Conservation (phyloP, 1,140 invertebrate genomes). For the Anoplolepis gracilipes region DNA sequence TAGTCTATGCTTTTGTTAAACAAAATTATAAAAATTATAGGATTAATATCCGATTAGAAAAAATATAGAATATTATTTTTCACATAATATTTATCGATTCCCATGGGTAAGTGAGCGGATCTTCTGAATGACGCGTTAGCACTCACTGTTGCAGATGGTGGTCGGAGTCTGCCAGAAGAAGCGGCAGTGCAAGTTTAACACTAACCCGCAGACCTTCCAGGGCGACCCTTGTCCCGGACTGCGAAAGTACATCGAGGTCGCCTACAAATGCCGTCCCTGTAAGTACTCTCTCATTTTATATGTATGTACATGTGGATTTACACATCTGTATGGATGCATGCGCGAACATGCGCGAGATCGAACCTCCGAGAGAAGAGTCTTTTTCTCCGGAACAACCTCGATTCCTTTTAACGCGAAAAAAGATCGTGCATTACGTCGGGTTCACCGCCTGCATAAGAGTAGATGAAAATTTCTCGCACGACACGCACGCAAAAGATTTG, state of each 20-base stretch:
- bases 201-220: slow-evolving; percentile 92
- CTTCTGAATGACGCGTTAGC: slow-evolving; percentile 89
- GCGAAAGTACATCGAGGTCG: slow-evolving; percentile 95
- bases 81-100: not conserved
- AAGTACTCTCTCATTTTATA: slow-evolving; percentile 86
- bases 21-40: too few species aligned
- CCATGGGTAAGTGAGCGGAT: slow-evolving; percentile 75
- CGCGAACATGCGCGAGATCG: slow-evolving; percentile 33
- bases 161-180: slow-evolving; percentile 97
- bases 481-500: slow-evolving; percentile 42
- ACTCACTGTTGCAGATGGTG: slow-evolving; percentile 96
- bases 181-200: slow-evolving; percentile 94
- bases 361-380: slow-evolving; percentile 33
- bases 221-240: slow-evolving; percentile 95
- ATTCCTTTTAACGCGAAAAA: slow-evolving; percentile 61
- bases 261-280: slow-evolving; percentile 98
- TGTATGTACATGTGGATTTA: not conserved
- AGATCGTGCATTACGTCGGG: slow-evolving; percentile 58
- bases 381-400: slow-evolving; percentile 62
- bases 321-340: slow-evolving; percentile 11
- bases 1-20: too few species aligned
- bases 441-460: slow-evolving; percentile 30
- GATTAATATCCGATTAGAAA: not conserved
- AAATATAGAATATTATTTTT: not conserved
- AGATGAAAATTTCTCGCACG: slow-evolving; percentile 40